Evolutionary conservation across 2,113 vertebrate genomes (phyloP), one percentile per base, ranked within the genome.

Genomic region (Camelus bactrianus): DNA sequence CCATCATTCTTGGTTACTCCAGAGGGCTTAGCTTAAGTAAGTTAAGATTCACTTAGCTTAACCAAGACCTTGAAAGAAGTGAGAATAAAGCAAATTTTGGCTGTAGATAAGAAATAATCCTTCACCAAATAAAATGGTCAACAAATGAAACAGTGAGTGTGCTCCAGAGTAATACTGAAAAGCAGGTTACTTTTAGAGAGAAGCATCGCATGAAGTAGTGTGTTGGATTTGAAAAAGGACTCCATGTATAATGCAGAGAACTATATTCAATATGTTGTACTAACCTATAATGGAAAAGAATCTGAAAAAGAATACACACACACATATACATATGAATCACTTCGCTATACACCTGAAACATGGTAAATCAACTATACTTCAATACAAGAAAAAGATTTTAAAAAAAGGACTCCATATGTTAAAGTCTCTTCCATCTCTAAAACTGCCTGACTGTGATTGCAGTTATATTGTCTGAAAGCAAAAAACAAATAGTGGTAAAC

Each of bases 171-270:
- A 38, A 69, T 56, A 88, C 1, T 69, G n/a, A 87, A 82, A 91
- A 65, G 22, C 58, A 94, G 75, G 17, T 81, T 60, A 81, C 26
- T 91, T 86, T 91, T 80, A 93, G 60, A 84, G 69, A 82, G 60
- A 93, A 73, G 20, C 82, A 60, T 83, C 87, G 69, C 6, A 2
- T 76, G 11, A 82, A 82, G 46, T n/a, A 62, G 15, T 88, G 69
- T 76, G 20, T 30, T 93, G 8, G 9, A 56, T 72, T 85, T 42
- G 38, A 42, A 42, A 42, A 93, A 81, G 38, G 28, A 75, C 54
- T 91, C 24, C 48, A 20, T 46, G 38, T 42, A 42, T 42, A 42
- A 42, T 42, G 38, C 38, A 42, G 38, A 42, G 38, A 42, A 42
- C 38, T 42, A 42, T 42, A 42, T 42, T 42, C 38, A 42, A 5